phyloP scores from a whole-genome alignment of 2,113 vertebrate genomes.

The Blennius ocellaris region DNA sequence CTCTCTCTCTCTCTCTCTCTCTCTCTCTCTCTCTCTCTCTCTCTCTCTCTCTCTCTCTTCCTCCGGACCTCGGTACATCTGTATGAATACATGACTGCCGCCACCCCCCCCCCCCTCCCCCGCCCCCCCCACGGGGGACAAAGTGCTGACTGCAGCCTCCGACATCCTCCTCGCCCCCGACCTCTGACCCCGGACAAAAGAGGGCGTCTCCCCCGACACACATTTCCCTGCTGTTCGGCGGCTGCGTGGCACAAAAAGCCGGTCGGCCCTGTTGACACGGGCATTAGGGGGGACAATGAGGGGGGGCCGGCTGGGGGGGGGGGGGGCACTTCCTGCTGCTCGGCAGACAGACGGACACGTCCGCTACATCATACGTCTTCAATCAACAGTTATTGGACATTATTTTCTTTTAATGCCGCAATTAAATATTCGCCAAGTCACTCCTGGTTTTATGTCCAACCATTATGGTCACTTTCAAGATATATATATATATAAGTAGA shows the following conservation, averaged over 20 bases:
- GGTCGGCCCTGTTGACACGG: slow-evolving; percentile 59
- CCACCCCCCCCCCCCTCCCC: not conserved
- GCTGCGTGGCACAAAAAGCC: slow-evolving; percentile 50
- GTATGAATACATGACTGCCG: slow-evolving; percentile 29
- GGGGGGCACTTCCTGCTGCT: slow-evolving; percentile 52
- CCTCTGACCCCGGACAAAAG: slow-evolving; percentile 57
- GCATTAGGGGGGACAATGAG: slow-evolving; percentile 62
- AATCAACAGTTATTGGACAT: not conserved
- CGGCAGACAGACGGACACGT: not conserved
- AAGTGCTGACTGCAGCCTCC: slow-evolving; percentile 50
- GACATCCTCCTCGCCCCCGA: slow-evolving; percentile 43
- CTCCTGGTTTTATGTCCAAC: no score
- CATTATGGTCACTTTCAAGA: no score
- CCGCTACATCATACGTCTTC: not conserved
- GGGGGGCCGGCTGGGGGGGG: slow-evolving; percentile 47
- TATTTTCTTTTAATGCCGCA: not conserved
- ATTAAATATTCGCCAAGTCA: not conserved
- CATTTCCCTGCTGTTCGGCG: slow-evolving; percentile 52
- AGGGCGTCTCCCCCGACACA: slow-evolving; percentile 52
- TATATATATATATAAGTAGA: no score
- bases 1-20: not conserved
- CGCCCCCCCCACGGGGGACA: slow-evolving; percentile 38
- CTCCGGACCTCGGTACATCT: slow-evolving; percentile 21
- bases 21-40: not conserved
- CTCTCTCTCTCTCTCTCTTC: not conserved